These are phyloP conservation scores for Ectropis grisescens DNA, from an alignment of 1,140 invertebrate species.

Conservation along the genomic window DNA sequence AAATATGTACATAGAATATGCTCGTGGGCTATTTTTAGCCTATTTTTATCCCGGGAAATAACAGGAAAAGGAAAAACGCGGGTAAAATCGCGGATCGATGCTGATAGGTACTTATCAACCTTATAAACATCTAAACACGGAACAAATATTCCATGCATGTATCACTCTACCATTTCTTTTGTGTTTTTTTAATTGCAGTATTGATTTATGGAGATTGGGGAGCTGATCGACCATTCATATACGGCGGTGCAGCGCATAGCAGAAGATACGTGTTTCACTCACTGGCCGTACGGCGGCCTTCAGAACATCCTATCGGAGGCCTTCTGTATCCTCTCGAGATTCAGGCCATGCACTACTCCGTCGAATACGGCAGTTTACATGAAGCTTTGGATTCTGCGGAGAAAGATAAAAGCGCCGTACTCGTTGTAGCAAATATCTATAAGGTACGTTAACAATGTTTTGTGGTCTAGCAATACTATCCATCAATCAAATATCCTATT, in stretches of 20 bases:
- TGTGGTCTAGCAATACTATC: no score
- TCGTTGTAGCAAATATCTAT: constrained; percentile 33
- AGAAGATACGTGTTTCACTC: constrained; percentile 45
- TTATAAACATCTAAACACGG: no score
- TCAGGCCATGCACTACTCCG: constrained; percentile 33
- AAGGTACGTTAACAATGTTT: constrained; percentile 20
- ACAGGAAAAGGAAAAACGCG: no score
- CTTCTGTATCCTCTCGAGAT: constrained; percentile 35
- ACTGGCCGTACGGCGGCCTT: constrained; percentile 31
- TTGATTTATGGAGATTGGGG: constrained; percentile 28
- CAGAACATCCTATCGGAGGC: constrained; percentile 35
- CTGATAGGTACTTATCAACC: no score
- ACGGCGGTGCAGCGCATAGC: constrained; percentile 38
- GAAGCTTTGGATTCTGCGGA: constrained; percentile 24
- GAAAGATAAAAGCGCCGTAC: constrained; percentile 27
- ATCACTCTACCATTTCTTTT: no score
- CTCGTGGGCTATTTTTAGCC: no score
- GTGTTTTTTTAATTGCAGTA: constrained; percentile 18
- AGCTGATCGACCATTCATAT: constrained; percentile 23
- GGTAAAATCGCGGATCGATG: no score
- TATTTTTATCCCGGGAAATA: no score
- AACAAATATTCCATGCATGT: no score
- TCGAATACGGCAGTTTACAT: constrained; percentile 25
- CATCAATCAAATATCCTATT: no score
- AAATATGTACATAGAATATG: no score